Evolutionary conservation across 2,888 invertebrate species (phyloP).

Genomic region (Brenthis daphne): DNA sequence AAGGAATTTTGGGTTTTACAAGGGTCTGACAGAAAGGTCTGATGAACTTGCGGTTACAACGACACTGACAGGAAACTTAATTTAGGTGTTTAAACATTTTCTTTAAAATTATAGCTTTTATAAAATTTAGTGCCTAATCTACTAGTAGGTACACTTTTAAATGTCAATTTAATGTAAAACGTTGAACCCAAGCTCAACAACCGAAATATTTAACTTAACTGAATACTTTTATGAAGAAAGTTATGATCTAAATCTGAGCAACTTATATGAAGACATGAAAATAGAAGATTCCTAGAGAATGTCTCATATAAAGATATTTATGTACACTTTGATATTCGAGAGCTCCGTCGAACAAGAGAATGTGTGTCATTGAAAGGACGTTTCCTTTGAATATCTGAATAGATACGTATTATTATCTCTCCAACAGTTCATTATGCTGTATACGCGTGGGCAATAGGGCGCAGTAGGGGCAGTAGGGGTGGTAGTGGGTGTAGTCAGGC

Average conservation of each 20-base stretch:
- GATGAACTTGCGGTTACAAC: slow-evolving; percentile 5
- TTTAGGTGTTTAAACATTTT: background rate
- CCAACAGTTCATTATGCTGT: background rate
- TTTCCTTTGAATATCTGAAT: slow-evolving; percentile 9
- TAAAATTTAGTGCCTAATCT: too few species aligned
- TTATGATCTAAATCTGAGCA: too few species aligned
- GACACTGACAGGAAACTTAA: background rate
- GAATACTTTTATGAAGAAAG: too few species aligned
- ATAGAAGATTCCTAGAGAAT: background rate
- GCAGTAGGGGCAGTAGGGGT: too few species aligned
- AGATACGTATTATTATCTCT: slow-evolving; percentile 3
- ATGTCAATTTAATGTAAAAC: too few species aligned
- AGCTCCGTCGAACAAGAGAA: slow-evolving; percentile 9
- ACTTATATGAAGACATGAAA: background rate
- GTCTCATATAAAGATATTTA: background rate
- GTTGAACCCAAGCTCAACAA: too few species aligned
- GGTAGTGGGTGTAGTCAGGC: too few species aligned
- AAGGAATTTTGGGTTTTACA: background rate
- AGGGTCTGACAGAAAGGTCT: slow-evolving; percentile 12
- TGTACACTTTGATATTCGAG: slow-evolving; percentile 1
- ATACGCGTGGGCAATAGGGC: too few species aligned
- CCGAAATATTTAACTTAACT: too few species aligned
- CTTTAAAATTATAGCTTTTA: background rate
- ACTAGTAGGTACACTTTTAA: too few species aligned
- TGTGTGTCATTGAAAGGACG: slow-evolving; percentile 1